Percentiles rank a stretch among this genome's conserved stretches.
Conservation (phyloP, 1,140 invertebrate genomes). For the Cardiocondyla obscurior region DNA sequence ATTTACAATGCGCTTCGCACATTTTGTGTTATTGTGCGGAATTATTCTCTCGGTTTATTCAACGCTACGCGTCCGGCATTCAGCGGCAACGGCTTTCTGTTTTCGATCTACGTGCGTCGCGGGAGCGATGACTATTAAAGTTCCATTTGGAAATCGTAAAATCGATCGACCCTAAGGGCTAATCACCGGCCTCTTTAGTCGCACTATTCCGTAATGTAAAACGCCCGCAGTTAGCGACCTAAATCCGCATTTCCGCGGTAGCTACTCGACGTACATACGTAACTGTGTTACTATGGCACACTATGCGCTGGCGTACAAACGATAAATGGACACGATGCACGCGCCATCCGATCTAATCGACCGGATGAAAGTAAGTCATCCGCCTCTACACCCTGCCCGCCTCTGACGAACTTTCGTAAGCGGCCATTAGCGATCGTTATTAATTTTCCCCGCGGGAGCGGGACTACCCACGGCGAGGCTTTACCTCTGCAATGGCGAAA, state of each 20-base stretch:
- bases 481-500: not conserved
- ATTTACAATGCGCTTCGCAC: not conserved
- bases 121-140: not conserved
- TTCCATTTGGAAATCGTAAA: not conserved
- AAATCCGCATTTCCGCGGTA: constrained; percentile 43
- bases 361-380: constrained; percentile 47
- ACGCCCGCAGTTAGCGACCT: constrained; percentile 35
- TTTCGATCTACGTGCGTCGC: not conserved
- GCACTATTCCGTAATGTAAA: constrained; percentile 28
- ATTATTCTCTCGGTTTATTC: not conserved
- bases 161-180: not conserved
- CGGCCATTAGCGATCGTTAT: constrained; percentile 48
- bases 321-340: constrained; percentile 56
- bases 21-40: not conserved
- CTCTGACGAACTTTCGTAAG: constrained; percentile 3
- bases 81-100: not conserved
- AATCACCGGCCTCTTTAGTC: constrained; percentile 13
- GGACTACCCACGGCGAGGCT: not conserved
- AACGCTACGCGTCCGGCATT: not conserved
- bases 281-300: constrained; percentile 16
- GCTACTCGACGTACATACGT: constrained; percentile 2
- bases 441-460: constrained; percentile 14
- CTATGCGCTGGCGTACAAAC: constrained; percentile 11
- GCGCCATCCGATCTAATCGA: constrained; percentile 48
- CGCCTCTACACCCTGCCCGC: constrained; percentile 5